Conservation (phyloP, 2,113 vertebrate species). For the Gorsachius goisagi region DNA sequence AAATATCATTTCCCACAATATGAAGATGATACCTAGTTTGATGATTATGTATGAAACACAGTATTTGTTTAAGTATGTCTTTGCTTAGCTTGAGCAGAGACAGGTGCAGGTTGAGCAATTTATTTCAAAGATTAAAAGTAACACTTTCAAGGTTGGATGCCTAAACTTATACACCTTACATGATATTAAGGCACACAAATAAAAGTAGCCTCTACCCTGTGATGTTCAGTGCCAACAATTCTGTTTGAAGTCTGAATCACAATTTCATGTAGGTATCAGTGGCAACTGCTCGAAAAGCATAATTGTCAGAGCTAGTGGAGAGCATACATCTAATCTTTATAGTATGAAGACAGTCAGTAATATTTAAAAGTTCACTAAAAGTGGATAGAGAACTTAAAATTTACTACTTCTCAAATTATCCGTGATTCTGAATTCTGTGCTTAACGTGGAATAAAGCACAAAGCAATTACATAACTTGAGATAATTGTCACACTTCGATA, state of each 20-base stretch:
- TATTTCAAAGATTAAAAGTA: neutral
- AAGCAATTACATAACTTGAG: slow-evolving; percentile 6
- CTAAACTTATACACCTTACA: neutral
- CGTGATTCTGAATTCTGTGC: neutral
- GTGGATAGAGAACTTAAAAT: neutral
- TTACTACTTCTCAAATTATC: neutral
- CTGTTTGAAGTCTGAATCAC: neutral
- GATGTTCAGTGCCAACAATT: neutral
- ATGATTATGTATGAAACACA: neutral
- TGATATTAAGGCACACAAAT: neutral
- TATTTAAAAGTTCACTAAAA: neutral
- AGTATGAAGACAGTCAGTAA: neutral
- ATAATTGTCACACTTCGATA: neutral
- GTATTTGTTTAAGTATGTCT: neutral
- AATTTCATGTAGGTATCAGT: neutral
- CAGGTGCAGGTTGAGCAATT: neutral
- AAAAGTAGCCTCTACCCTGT: neutral
- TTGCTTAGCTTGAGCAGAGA: neutral
- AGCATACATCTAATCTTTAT: neutral
- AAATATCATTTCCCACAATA: neutral
- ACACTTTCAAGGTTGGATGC: neutral
- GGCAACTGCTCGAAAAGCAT: neutral
- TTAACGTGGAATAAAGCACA: neutral
- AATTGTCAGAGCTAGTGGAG: neutral
- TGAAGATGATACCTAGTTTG: neutral